phyloP scores from a whole-genome alignment of 2,888 invertebrate species.

The Helicoverpa assulta region DNA sequence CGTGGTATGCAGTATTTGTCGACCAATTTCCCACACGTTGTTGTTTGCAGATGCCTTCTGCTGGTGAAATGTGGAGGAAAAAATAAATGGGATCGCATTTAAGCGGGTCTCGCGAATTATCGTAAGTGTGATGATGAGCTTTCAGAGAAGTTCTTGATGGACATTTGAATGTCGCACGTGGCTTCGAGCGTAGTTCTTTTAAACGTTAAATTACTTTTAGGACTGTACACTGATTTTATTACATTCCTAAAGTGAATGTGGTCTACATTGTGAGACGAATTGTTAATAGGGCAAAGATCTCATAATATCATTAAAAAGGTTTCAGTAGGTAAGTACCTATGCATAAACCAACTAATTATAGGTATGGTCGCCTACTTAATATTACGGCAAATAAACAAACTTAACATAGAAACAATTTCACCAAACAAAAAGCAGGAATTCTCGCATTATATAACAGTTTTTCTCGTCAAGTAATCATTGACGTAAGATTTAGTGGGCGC shows the following conservation, averaged over 20 bases:
- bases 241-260: too few relatives aligned
- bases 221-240: too few relatives aligned
- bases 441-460: constrained; percentile 43
- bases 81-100: constrained; percentile 48
- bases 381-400: constrained; percentile 10
- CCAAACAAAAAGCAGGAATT: constrained; percentile 42
- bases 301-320: too few relatives aligned
- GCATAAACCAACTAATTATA: too few relatives aligned
- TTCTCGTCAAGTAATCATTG: constrained; percentile 38
- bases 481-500: constrained; percentile 43
- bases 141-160: constrained; percentile 42
- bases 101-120: constrained; percentile 32
- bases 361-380: too few relatives aligned
- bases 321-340: too few relatives aligned
- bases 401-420: constrained; percentile 35
- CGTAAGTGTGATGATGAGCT: constrained; percentile 51
- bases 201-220: background rate
- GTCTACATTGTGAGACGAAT: too few relatives aligned
- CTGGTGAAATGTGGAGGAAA: constrained; percentile 43
- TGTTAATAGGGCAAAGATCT: too few relatives aligned
- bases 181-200: background rate
- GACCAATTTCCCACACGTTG: constrained; percentile 41
- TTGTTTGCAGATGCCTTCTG: constrained; percentile 49
- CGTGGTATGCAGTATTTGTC: constrained; percentile 43
- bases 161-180: constrained; percentile 43